Evolutionary conservation across 2,113 vertebrate genomes (phyloP).

Genomic region (Rallus limicola): DNA sequence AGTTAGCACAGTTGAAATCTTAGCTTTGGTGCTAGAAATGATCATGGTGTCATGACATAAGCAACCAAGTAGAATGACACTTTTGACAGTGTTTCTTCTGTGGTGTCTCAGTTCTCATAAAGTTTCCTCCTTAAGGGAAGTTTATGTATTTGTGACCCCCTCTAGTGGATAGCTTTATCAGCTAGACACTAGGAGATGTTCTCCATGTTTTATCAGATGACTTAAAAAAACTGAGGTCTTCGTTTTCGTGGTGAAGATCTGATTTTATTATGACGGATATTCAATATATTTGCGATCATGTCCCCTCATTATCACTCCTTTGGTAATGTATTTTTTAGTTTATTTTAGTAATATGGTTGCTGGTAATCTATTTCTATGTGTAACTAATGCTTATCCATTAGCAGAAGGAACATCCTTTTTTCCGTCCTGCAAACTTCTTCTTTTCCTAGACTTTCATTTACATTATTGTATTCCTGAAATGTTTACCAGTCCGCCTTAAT

Average conservation of each 20-base stretch:
- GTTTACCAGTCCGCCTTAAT: background rate
- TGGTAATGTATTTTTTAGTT: background rate
- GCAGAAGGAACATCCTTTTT: background rate
- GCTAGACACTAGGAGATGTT: background rate
- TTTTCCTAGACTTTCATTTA: background rate
- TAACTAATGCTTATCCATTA: background rate
- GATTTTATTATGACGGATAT: background rate
- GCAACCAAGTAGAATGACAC: background rate
- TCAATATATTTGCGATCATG: background rate
- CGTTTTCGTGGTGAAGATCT: background rate
- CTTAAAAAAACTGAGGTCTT: background rate
- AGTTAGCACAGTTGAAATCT: background rate
- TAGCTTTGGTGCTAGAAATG: background rate
- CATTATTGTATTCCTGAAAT: background rate
- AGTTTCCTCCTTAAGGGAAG: background rate
- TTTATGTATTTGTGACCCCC: constrained; percentile 19
- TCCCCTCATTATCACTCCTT: background rate
- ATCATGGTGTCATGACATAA: background rate
- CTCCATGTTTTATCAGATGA: background rate
- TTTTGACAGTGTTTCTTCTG: background rate
- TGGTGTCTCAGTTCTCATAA: background rate
- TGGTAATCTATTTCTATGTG: background rate
- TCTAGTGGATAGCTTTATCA: constrained; percentile 4
- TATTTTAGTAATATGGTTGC: background rate
- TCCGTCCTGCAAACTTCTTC: background rate